These are phyloP conservation scores for Unio delphinus DNA, from an alignment of 2,888 invertebrate genomes.

Conservation along the genomic window DNA sequence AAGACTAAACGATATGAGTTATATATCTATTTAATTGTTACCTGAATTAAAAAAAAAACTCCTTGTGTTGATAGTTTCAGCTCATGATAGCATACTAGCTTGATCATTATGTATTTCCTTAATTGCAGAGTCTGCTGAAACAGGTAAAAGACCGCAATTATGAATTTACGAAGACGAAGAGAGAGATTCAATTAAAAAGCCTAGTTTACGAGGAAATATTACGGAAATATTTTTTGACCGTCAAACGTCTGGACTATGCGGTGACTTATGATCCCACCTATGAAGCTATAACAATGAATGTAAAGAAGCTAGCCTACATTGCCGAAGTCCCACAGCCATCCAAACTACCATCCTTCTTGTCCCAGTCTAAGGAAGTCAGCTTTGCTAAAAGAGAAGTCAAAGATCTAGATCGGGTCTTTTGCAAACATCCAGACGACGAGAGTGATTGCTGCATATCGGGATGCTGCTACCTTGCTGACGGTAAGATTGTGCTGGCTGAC, in stretches of 20 bases:
- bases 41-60: too few species aligned
- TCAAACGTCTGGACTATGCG: conserved; percentile 28
- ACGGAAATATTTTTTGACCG: conserved; percentile 24
- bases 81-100: too few species aligned
- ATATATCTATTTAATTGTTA: too few species aligned
- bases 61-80: too few species aligned
- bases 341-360: conserved; percentile 32
- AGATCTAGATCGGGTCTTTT: conserved; percentile 12
- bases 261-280: conserved; percentile 19
- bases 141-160: neutral
- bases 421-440: conserved; percentile 12
- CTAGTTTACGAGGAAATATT: conserved; percentile 36
- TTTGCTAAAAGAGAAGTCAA: conserved; percentile 13
- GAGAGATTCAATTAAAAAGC: conserved; percentile 27
- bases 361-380: conserved; percentile 18
- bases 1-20: too few species aligned
- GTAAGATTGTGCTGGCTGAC: conserved; percentile 25
- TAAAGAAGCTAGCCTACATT: conserved; percentile 22
- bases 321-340: conserved; percentile 12
- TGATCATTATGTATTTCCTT: neutral
- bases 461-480: conserved; percentile 18
- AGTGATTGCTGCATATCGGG: conserved; percentile 27
- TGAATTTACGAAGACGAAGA: conserved; percentile 17
- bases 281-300: conserved; percentile 13
- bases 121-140: neutral